Base-by-base conservation (phyloP, 1,140 invertebrate species). In the Chymomyza costata region DNA sequence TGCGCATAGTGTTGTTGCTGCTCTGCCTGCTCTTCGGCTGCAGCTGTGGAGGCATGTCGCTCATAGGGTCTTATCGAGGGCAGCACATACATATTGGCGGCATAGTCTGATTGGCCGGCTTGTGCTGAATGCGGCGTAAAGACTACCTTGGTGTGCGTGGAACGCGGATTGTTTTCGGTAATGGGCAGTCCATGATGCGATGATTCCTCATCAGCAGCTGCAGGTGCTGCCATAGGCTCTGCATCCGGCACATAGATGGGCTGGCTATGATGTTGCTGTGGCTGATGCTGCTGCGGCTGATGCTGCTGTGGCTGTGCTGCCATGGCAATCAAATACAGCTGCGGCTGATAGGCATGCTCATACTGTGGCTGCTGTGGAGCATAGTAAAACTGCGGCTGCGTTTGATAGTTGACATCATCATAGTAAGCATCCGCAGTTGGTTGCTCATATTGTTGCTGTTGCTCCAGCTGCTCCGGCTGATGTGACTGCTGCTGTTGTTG, bases 141-240 rank as follows among this genome's bases (percentile, higher is more conserved):
- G 19, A 82, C 64, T 17, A 85, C 82, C 44, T 84, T 84, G 11
- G 84, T 85, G 58, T 85, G 84, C 1, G 73, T 84, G 52, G 65
- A 37, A 10, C 82, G 56, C 0, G 84, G 84, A 65, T 80, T 83
- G 46, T 85, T 85, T 47, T 85, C 84, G 1, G 65, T 74, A 1
- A 80, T 73, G 50, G 64, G 73, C 5, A 83, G 32, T 7, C 58
- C 53, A 15, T 56, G 62, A 2, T 34, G 1, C 21, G 44, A 25
- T 66, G 63, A 2, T 45, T 37, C n/a, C n/a, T 59, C 44, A 1
- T 16, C 31, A 3, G 51, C 40, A 28, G 51, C 49, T 11, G 37
- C 55, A 6, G 76, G 30, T 0, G 57, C 51, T 10, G 30, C 13
- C 18, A 1, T 2, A 11, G 51, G 31, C n/a, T 83, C 69, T 3